phyloP scores from a whole-genome alignment of 1,140 invertebrate genomes.

The Temnothorax curvispinosus region DNA sequence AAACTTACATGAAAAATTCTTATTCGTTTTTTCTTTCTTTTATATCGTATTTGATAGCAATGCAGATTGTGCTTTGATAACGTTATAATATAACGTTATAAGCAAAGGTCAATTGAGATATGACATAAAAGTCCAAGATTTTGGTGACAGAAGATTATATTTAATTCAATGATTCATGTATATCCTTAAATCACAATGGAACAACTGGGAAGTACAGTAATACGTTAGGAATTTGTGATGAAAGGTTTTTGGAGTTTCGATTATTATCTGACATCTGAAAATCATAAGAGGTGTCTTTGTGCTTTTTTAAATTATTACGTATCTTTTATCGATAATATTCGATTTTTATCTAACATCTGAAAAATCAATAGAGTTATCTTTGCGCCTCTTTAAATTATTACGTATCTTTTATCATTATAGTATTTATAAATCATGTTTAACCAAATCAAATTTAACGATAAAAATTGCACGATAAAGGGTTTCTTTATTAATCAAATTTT shows the following conservation, averaged over 20 bases:
- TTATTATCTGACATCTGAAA: background rate
- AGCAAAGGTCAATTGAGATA: slow-evolving; percentile 5
- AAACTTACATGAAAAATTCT: background rate
- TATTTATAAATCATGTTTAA: background rate
- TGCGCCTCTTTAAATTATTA: background rate
- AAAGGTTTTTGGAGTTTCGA: background rate
- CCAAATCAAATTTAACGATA: background rate
- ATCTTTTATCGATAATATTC: background rate
- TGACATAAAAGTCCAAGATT: background rate
- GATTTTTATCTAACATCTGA: too few relatives aligned
- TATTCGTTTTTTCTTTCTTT: background rate
- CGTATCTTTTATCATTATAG: slow-evolving; percentile 1
- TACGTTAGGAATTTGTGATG: background rate
- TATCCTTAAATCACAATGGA: background rate
- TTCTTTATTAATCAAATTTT: background rate
- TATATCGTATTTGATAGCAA: background rate
- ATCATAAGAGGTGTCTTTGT: background rate
- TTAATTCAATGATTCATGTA: background rate
- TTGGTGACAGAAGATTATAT: slow-evolving; percentile 4
- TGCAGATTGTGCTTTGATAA: background rate
- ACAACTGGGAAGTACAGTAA: background rate
- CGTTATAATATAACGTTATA: background rate
- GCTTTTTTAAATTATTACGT: background rate
- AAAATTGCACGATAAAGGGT: background rate
- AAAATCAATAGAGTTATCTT: too few relatives aligned